Percentiles rank a stretch among this genome's conserved stretches.
Evolutionary conservation across 1,140 invertebrate species (phyloP).

Genomic region (Colletes gigas): DNA sequence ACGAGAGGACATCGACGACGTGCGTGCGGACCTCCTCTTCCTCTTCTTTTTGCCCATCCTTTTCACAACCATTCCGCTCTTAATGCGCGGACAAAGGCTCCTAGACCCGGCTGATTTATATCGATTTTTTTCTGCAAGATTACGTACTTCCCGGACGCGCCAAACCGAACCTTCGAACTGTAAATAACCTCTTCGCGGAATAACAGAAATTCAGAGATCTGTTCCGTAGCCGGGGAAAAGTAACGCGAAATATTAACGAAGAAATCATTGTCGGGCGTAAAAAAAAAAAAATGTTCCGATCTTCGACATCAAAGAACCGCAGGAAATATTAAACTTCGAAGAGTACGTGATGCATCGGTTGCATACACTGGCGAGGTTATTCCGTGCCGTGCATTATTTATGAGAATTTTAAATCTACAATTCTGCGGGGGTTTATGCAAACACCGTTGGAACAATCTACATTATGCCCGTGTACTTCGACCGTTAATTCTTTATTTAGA

Average conservation of each 20-base stretch:
- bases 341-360: not conserved
- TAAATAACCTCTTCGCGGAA: no score
- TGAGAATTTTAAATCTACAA: conserved; percentile 20
- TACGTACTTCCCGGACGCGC: no score
- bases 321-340: not conserved
- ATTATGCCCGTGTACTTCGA: not conserved
- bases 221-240: no score
- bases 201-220: no score
- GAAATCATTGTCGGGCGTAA: no score
- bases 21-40: no score
- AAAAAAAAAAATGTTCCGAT: not conserved
- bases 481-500: not conserved
- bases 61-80: no score
- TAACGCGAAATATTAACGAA: no score
- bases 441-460: not conserved
- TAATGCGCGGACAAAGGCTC: no score
- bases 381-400: conserved; percentile 5
- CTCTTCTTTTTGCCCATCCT: no score
- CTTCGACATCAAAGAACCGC: not conserved
- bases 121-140: not conserved
- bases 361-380: not conserved
- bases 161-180: no score
- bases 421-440: not conserved
- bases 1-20: conserved; percentile 46
- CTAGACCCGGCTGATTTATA: no score